Percentiles rank a stretch among this genome's conserved stretches.
Evolutionary conservation across 2,888 invertebrate genomes (phyloP).

Genomic region (Acheta domesticus): DNA sequence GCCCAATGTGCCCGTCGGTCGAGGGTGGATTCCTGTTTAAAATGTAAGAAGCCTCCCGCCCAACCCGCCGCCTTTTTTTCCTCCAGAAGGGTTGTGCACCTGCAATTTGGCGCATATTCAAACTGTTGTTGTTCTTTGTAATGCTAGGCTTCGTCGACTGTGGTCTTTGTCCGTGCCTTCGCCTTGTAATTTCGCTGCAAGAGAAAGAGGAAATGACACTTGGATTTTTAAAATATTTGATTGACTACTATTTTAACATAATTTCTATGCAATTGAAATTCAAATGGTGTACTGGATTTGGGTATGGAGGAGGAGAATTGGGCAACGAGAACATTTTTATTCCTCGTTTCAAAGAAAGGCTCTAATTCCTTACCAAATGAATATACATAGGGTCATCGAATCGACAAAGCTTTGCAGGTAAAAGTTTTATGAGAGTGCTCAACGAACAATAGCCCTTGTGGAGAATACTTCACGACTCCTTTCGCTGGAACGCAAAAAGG

Average conservation of each 20-base stretch:
- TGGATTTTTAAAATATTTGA: neutral
- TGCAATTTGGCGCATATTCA: conserved; percentile 18
- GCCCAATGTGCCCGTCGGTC: no score
- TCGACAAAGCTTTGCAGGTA: neutral
- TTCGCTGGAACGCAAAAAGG: no score
- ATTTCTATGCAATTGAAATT: conserved; percentile 1
- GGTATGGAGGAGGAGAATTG: neutral
- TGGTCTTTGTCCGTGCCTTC: neutral
- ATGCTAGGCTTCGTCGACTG: neutral
- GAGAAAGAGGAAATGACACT: conserved; percentile 5
- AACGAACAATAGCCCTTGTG: no score
- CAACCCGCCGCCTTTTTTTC: neutral
- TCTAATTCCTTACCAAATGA: neutral
- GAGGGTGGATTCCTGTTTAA: neutral
- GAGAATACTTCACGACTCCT: no score
- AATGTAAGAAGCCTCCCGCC: neutral
- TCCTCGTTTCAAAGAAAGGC: conserved; percentile 18
- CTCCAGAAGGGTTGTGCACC: neutral
- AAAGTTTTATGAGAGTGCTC: neutral
- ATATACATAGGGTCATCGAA: neutral
- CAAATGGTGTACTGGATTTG: neutral
- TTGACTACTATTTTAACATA: neutral
- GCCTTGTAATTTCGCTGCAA: neutral
- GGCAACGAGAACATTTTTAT: neutral
- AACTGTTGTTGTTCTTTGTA: conserved; percentile 9